Evolutionary conservation across 2,888 invertebrate species (phyloP).

Genomic region (Hemicrepidius hirtus): DNA sequence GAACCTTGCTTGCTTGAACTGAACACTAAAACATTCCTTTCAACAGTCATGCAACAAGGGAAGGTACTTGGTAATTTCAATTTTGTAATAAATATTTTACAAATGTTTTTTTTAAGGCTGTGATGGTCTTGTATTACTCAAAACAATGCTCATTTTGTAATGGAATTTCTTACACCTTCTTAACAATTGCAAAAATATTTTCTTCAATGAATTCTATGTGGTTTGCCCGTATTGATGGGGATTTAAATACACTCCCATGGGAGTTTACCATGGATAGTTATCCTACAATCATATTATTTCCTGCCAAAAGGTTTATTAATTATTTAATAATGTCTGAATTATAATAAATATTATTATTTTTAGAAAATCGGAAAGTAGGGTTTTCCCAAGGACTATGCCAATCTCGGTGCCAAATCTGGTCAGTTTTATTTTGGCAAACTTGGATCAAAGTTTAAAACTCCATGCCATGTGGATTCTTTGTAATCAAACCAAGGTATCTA

Average conservation of each 20-base stretch:
- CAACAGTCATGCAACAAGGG: conserved; percentile 76
- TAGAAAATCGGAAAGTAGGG: conserved; percentile 82
- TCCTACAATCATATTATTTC: conserved; percentile 89
- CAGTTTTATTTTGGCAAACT: conserved; percentile 83
- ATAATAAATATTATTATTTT: conserved; percentile 31
- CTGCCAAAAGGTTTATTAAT: conserved; percentile 77
- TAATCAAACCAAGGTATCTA: conserved; percentile 71
- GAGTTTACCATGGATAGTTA: conserved; percentile 85
- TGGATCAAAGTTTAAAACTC: conserved; percentile 74
- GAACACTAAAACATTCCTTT: conserved; percentile 79
- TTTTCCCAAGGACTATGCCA: conserved; percentile 79
- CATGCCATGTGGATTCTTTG: conserved; percentile 76
- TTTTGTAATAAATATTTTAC: neutral
- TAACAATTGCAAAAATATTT: conserved; percentile 80
- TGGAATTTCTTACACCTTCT: conserved; percentile 80
- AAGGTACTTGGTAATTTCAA: conserved; percentile 71
- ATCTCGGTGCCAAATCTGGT: conserved; percentile 80
- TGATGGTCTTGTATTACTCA: conserved; percentile 86
- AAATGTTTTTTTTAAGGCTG: conserved; percentile 76
- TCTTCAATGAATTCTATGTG: conserved; percentile 73
- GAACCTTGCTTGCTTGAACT: conserved; percentile 78
- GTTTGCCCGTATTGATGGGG: conserved; percentile 86
- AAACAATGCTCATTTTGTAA: conserved; percentile 86
- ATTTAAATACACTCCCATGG: conserved; percentile 91
- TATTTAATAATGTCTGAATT: too few relatives aligned